Evolutionary conservation across 2,797 vertebrate genomes (phyloP).

Genomic region (Acestrorhynchus altus): DNA sequence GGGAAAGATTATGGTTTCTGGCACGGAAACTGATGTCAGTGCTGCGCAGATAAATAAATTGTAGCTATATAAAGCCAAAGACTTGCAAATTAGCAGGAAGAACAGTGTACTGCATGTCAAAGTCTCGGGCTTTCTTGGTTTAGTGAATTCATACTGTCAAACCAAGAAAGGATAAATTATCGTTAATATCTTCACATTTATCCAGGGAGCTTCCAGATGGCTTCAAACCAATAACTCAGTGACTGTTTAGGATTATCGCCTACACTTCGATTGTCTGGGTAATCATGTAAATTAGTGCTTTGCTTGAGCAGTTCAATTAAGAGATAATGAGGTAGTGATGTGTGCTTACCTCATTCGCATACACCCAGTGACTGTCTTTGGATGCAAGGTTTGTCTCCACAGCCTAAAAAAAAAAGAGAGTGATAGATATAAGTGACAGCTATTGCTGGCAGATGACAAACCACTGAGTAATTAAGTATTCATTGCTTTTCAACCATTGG

Average conservation of each 20-base stretch:
- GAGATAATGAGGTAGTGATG: conserved; percentile 7
- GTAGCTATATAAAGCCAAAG: too few species aligned
- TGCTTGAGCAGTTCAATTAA: conserved; percentile 17
- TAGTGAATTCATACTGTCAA: neutral
- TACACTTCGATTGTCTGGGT: neutral
- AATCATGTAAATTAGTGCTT: conserved; percentile 10
- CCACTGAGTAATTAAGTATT: too few species aligned
- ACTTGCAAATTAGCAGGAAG: neutral
- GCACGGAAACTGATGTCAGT: too few species aligned
- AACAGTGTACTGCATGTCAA: neutral
- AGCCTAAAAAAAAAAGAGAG: conserved; percentile 76
- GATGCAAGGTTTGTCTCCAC: conserved; percentile 97
- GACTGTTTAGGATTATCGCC: conserved; percentile 1
- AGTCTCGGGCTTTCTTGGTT: neutral
- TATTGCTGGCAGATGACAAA: neutral
- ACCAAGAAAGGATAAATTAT: neutral
- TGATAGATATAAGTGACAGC: neutral
- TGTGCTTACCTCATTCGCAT: conserved; percentile 92
- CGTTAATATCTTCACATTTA: neutral
- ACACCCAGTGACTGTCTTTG: conserved; percentile 98
- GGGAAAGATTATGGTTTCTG: neutral
- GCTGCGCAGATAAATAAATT: too few species aligned
- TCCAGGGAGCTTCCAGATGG: neutral
- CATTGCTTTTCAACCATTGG: too few species aligned
- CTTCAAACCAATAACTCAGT: neutral